Base-by-base conservation (phyloP, 2,113 vertebrate genomes). In the Circaetus cinerascens region DNA sequence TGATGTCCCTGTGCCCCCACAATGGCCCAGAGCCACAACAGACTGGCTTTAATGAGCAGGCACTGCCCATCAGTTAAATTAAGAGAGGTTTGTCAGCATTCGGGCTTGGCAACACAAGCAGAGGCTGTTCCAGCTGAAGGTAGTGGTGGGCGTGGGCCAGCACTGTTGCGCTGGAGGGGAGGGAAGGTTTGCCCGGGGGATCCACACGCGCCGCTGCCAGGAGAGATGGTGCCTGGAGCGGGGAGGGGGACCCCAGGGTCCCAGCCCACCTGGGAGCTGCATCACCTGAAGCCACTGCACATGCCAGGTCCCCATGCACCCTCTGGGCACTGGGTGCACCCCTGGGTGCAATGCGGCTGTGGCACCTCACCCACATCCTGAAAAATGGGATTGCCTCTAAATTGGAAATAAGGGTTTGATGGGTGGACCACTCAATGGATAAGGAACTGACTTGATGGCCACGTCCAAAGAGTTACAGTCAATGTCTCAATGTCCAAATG, bases 201-300 rank as follows among this genome's bases (percentile, higher is more conserved):
- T 34, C 10, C 25, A 16, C 11, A 1, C 0, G 3, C 4, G 4
- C 23, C 1, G 0, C 32, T 66, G 64, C n/a, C 32, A 26, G 55
- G 29, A 43, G 7, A 45, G 21, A 29, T 2, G 3, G 32, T 34
- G 12, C 22, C 51, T 34, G 51, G 25, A 32, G 48, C 5, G 0
- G 30, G 7, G 29, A 36, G 19, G 13, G 16, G 6, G 14, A 11
- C 6, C 50, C 11, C 1, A 1, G 13, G 20, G 55, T 32, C 29
- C 19, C 64, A 32, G 10, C 27, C 29, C 11, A 15, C 27, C 36
- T 59, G n/a, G 25, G 40, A 86, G 32, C 66, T 60, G 18, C 26
- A 4, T 62, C 30, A 29, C 30, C 46, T 6, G 4, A 72, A 76
- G 38, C 30, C 26, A 48, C 41, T 7, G 22, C 62, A 25, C 16